phyloP scores from a whole-genome alignment of 2,113 vertebrate genomes.

The Sylvietta virens region DNA sequence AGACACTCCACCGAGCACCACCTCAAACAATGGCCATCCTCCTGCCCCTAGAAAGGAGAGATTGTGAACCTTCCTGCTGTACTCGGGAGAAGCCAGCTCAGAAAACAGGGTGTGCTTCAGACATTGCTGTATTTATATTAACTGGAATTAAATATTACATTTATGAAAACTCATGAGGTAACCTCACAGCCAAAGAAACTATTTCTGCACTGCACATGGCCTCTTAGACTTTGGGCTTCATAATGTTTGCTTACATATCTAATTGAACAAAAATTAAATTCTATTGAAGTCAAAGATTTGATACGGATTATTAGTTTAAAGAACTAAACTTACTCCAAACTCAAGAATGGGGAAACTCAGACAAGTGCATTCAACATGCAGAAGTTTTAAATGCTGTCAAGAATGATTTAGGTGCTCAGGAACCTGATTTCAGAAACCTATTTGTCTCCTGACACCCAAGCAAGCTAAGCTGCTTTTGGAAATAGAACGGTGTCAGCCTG shows the following conservation, averaged over 20 bases:
- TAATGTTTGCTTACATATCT: background rate
- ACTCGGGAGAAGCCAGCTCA: background rate
- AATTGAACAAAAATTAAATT: background rate
- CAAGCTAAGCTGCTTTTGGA: constrained; percentile 11
- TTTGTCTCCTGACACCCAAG: background rate
- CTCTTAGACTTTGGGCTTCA: background rate
- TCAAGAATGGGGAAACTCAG: background rate
- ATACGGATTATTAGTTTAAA: background rate
- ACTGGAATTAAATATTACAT: background rate
- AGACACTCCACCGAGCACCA: background rate
- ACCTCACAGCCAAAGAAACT: background rate
- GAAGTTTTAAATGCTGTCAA: background rate
- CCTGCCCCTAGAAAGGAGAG: background rate
- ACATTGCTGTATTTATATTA: background rate
- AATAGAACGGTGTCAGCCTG: background rate
- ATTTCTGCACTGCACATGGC: background rate
- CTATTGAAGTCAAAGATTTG: background rate
- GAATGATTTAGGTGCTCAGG: background rate
- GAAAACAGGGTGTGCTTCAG: background rate
- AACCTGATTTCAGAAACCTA: background rate
- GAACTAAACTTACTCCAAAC: background rate
- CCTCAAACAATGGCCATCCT: background rate
- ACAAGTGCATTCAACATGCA: background rate
- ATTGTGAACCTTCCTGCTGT: background rate
- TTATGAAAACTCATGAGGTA: background rate